Percentiles rank a stretch among this genome's conserved stretches.
phyloP scores from a whole-genome alignment of 2,888 invertebrate species.

The Trichopoda pennipes region DNA sequence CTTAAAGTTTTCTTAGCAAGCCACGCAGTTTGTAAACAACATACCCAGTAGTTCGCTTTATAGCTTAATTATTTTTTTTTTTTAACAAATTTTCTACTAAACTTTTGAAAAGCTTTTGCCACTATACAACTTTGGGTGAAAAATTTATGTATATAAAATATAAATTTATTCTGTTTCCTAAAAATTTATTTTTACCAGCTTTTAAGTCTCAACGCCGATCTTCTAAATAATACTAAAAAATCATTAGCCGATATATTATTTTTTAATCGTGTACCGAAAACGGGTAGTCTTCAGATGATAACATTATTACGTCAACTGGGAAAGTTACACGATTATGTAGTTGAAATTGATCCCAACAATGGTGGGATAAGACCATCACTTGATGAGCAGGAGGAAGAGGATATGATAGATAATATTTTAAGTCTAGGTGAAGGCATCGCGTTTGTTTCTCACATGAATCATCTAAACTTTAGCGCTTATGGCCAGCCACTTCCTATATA shows the following conservation, averaged over 20 bases:
- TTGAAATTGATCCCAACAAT: constrained; percentile 75
- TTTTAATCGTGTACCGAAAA: constrained; percentile 79
- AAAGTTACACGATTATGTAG: constrained; percentile 74
- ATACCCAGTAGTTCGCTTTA: too few relatives aligned
- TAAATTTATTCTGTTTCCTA: background rate
- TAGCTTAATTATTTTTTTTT: too few relatives aligned
- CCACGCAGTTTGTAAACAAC: too few relatives aligned
- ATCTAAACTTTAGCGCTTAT: constrained; percentile 81
- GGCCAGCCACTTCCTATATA: constrained; percentile 91
- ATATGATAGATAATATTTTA: constrained; percentile 75
- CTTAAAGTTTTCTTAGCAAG: too few relatives aligned
- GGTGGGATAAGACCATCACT: constrained; percentile 74
- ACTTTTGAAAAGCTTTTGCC: background rate
- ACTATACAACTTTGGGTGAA: background rate
- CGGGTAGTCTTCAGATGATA: constrained; percentile 76
- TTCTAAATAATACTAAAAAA: constrained; percentile 89
- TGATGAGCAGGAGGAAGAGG: constrained; percentile 71
- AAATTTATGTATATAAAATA: background rate
- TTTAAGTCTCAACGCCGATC: constrained; percentile 85
- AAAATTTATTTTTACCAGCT: constrained; percentile 76
- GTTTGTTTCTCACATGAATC: constrained; percentile 78
- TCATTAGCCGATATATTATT: constrained; percentile 88
- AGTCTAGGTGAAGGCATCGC: constrained; percentile 74
- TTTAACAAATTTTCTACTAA: too few relatives aligned
- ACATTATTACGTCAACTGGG: constrained; percentile 75